phyloP scores from a whole-genome alignment of 2,888 invertebrate genomes.

The Ochropacha duplaris region DNA sequence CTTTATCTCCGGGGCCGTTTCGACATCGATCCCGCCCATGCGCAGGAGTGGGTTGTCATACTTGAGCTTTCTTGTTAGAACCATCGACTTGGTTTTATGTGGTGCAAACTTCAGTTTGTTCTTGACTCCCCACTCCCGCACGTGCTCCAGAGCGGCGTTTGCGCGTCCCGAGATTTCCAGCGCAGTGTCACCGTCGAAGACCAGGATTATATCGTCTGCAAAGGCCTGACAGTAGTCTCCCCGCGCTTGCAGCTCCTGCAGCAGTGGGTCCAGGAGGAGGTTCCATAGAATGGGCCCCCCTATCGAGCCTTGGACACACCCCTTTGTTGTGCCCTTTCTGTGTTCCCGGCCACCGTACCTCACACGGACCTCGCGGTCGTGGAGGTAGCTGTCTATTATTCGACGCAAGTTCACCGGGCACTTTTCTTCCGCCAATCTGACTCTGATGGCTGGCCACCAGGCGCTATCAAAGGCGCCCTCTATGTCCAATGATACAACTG shows the following conservation, averaged over 20 bases:
- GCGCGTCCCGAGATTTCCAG: too few species aligned
- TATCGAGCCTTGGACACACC: constrained; percentile 17
- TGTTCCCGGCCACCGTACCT: constrained; percentile 1
- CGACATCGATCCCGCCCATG: too few species aligned
- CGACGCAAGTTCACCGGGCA: constrained; percentile 1
- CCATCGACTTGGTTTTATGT: too few species aligned
- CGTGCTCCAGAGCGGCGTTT: too few species aligned
- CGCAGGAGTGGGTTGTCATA: too few species aligned
- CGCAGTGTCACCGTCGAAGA: constrained; percentile 11
- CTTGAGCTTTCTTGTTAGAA: too few species aligned
- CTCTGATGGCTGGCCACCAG: not conserved
- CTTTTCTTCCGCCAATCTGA: constrained; percentile 4
- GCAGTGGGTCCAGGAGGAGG: constrained; percentile 12
- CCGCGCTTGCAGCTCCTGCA: not conserved
- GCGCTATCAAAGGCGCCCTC: not conserved
- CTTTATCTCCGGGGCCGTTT: too few species aligned
- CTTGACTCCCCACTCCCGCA: too few species aligned
- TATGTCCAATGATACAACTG: not conserved
- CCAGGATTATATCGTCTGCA: constrained; percentile 14
- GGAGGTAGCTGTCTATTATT: not conserved
- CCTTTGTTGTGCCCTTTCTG: constrained; percentile 8
- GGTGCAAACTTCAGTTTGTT: too few species aligned
- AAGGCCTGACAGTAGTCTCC: not conserved
- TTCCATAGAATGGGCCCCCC: constrained; percentile 20
- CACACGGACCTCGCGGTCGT: constrained; percentile 2